phyloP scores from a whole-genome alignment of 2,113 vertebrate species.

The Camelus bactrianus region DNA sequence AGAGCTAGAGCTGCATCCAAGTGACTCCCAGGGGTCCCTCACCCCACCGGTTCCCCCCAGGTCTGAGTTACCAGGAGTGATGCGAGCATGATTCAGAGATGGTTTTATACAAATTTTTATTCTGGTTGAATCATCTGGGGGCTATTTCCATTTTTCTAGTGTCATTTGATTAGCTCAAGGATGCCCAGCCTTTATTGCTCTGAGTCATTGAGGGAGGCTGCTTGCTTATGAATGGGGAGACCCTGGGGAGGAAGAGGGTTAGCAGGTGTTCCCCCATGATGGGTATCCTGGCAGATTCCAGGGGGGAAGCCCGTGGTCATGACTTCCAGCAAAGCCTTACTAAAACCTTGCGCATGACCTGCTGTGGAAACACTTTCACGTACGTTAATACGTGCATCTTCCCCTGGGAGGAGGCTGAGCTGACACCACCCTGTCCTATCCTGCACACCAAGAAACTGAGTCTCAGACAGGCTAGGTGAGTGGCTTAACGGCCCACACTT shows the following conservation, averaged over 20 bases:
- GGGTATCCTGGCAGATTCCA: neutral
- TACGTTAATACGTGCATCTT: neutral
- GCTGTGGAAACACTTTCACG: neutral
- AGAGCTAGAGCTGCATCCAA: neutral
- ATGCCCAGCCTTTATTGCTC: neutral
- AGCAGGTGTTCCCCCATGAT: neutral
- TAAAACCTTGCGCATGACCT: neutral
- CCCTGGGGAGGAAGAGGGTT: constrained; percentile 26
- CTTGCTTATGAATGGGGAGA: neutral
- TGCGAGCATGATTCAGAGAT: neutral
- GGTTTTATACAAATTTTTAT: constrained; percentile 12
- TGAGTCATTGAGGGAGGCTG: constrained; percentile 11
- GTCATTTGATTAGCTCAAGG: constrained; percentile 42
- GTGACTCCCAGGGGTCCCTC: neutral
- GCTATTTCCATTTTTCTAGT: constrained; percentile 29
- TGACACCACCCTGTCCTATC: neutral
- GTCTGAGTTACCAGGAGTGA: neutral
- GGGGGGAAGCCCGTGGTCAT: neutral
- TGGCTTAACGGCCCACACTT: neutral
- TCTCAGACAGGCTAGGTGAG: neutral
- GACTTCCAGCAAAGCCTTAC: neutral
- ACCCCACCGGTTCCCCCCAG: neutral
- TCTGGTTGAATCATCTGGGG: neutral
- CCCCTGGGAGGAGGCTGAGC: neutral
- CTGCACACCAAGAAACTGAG: neutral